Base-by-base conservation (phyloP, 2,797 vertebrate species). In the Lutjanus campechanus region DNA sequence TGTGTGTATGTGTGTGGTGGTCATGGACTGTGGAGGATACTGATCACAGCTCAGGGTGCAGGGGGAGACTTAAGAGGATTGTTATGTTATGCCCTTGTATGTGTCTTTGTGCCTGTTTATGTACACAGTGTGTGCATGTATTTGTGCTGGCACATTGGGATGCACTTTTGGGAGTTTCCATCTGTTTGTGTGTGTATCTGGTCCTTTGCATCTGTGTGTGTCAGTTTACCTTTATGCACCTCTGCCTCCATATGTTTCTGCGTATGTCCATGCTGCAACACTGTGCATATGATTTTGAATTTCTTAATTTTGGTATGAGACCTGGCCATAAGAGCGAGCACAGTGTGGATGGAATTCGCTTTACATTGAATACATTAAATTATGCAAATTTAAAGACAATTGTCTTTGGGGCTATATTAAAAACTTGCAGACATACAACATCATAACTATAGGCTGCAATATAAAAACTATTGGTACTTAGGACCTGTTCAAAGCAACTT, bases 51-150 rank as follows among this genome's bases (percentile, higher is more conserved):
- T 88, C 67, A 44, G 72, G 53, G 82, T 78, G 56, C 69, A 70
- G 55, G 60, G 64, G 17, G 46, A 78, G 75, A 74, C 84, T 85
- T 88, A 85, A 88, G 77, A 85, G 76, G 87, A 84, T 77, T 89
- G 77, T 79, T 77, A 77, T 76, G 73, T 63, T 54, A 15, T 53
- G 82, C 68, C 79, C 77, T 85, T 85, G 73, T 83, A 75, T 76
- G 76, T 41, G 75, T 43, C 68, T 87, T 84, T 59, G 77, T 61
- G 71, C 55, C 67, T 65, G 72, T 81, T 78, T 75, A 61, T 55
- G 46, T 17, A n/a, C 53, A 56, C 70, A 75, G 19, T 65, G 15
- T 67, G 58, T 79, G 25, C 53, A 54, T 58, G 49, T 49, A 22
- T 72, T 59, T 69, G 5, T 79, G 62, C 70, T 49, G 60, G 46